phyloP scores from a whole-genome alignment of 2,113 vertebrate species.

The Archocentrus centrarchus region DNA sequence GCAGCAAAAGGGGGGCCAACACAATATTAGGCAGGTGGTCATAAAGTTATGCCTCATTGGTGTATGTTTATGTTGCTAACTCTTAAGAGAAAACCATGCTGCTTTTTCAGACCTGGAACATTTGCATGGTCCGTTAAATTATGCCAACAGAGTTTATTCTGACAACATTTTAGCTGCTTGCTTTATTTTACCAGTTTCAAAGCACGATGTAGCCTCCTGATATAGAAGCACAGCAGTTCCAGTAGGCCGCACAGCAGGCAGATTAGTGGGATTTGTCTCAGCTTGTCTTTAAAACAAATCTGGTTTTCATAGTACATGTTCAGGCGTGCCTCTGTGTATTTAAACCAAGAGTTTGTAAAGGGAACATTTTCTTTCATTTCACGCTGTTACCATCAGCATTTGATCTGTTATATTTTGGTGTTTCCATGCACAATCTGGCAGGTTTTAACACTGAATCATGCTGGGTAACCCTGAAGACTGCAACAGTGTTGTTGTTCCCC shows the following conservation, averaged over 20 bases:
- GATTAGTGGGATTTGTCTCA: conserved; percentile 33
- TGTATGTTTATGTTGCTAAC: background rate
- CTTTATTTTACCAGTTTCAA: background rate
- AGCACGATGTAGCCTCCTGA: conserved; percentile 16
- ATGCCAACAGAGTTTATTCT: background rate
- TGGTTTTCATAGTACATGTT: conserved; percentile 2
- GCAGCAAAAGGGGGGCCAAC: no score
- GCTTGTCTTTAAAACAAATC: conserved; percentile 44
- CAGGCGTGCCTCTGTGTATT: background rate
- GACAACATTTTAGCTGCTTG: background rate
- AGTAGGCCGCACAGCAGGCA: background rate
- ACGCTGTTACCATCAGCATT: background rate
- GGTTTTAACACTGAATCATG: background rate
- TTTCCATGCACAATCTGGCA: background rate
- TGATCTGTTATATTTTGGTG: background rate
- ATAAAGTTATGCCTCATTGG: no score
- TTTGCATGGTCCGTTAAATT: background rate
- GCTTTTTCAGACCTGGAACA: background rate
- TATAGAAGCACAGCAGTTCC: conserved; percentile 29
- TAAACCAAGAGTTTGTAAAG: conserved; percentile 21
- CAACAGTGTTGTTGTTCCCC: background rate
- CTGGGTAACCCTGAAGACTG: conserved; percentile 20
- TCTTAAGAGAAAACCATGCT: background rate
- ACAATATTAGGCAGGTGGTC: no score
- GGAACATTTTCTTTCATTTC: conserved; percentile 16